phyloP scores from a whole-genome alignment of 2,888 invertebrate genomes.

The Melieria picta region DNA sequence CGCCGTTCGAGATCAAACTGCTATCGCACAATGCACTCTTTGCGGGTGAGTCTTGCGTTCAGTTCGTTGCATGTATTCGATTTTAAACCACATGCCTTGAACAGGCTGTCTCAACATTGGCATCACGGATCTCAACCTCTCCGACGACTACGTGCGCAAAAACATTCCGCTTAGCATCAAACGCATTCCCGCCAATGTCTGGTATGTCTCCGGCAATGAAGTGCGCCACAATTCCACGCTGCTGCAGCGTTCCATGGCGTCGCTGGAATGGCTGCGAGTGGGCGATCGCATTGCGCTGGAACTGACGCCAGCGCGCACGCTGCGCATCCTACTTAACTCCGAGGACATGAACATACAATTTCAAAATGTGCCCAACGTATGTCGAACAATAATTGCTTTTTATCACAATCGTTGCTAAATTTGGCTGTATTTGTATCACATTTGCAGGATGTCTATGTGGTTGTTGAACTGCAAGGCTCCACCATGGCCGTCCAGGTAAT shows the following conservation, averaged over 20 bases:
- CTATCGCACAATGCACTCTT: conserved; percentile 63
- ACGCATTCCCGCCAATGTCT: conserved; percentile 73
- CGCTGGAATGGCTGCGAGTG: conserved; percentile 82
- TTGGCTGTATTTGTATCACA: conserved; percentile 8
- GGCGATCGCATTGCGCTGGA: conserved; percentile 83
- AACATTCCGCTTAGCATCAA: conserved; percentile 74
- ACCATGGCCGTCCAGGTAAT: conserved; percentile 82
- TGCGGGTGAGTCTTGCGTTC: conserved; percentile 55
- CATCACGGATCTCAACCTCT: conserved; percentile 76
- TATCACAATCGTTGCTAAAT: neutral
- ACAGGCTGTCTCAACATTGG: conserved; percentile 84
- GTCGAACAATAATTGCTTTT: conserved; percentile 42
- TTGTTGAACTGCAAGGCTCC: conserved; percentile 84
- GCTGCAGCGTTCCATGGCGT: conserved; percentile 73
- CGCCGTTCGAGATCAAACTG: conserved; percentile 65
- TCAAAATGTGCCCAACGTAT: conserved; percentile 80
- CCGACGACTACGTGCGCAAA: conserved; percentile 73
- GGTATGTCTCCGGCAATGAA: conserved; percentile 70
- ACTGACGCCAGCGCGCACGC: conserved; percentile 74
- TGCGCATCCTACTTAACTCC: conserved; percentile 83
- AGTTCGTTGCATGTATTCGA: conserved; percentile 23
- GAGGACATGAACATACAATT: conserved; percentile 82
- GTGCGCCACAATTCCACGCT: conserved; percentile 75
- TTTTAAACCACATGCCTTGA: conserved; percentile 50
- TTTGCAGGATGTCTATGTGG: conserved; percentile 79